Evolutionary conservation across 2,888 invertebrate genomes (phyloP).

Genomic region (Phortica magna): DNA sequence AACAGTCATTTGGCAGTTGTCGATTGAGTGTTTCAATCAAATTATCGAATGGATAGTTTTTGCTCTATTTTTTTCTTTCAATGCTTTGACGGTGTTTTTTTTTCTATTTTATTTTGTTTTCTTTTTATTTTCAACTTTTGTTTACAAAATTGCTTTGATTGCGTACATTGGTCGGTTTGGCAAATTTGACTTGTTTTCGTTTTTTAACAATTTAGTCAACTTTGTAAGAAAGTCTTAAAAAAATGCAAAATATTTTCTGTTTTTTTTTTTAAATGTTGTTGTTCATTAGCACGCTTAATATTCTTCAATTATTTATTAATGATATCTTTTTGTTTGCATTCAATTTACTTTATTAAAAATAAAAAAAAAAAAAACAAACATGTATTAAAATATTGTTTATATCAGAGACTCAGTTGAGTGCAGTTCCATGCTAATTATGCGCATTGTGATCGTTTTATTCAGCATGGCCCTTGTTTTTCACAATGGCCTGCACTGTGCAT

Average conservation of each 20-base stretch:
- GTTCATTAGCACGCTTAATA: too few species aligned
- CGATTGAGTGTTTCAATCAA: constrained; percentile 68
- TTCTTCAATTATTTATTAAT: too few species aligned
- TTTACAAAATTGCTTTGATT: constrained; percentile 26
- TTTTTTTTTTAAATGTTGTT: too few species aligned
- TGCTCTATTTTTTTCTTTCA: constrained; percentile 41
- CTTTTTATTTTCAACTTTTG: constrained; percentile 11
- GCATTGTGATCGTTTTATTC: constrained; percentile 37
- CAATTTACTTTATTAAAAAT: constrained; percentile 31
- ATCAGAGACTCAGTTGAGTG: too few species aligned
- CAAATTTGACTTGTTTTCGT: not conserved
- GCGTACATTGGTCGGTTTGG: not conserved
- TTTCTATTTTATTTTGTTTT: not conserved
- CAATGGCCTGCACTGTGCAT: not conserved
- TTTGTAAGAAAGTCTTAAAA: too few species aligned
- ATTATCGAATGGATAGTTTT: constrained; percentile 66
- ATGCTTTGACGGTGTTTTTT: not conserved
- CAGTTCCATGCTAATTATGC: constrained; percentile 52
- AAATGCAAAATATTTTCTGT: too few species aligned
- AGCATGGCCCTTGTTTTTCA: constrained; percentile 9
- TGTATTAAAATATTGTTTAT: too few species aligned
- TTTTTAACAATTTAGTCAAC: too few species aligned
- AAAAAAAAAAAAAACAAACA: not conserved
- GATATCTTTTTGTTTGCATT: not conserved
- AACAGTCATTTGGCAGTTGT: constrained; percentile 64